A percentile compares a stretch with the other conserved stretches of the same genome.
Conservation (phyloP, 2,113 vertebrate species). For the Triplophysa siluroides region DNA sequence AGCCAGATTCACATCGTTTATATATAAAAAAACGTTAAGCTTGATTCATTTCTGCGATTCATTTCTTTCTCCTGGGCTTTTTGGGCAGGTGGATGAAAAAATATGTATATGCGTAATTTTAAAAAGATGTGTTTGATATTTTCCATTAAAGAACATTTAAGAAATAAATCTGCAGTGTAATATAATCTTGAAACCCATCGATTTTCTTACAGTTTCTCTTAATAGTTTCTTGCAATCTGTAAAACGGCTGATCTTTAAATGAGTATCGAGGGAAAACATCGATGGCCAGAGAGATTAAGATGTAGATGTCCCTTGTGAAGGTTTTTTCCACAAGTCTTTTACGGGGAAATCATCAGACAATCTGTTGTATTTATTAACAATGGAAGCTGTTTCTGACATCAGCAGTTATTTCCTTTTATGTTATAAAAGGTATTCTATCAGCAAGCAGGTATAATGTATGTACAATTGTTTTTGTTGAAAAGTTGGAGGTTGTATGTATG, state of each 20-base stretch:
- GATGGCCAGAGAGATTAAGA: not conserved
- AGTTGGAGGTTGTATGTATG: not conserved
- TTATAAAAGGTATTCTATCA: conserved; percentile 25
- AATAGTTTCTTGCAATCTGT: not conserved
- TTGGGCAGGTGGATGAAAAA: conserved; percentile 14
- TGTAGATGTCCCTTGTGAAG: not conserved
- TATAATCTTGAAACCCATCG: conserved; percentile 6
- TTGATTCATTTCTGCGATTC: not conserved
- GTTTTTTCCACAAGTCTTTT: not conserved
- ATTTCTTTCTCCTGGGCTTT: conserved; percentile 2
- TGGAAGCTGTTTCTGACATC: conserved; percentile 1
- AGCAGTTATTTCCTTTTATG: conserved; percentile 13
- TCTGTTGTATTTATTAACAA: conserved; percentile 23
- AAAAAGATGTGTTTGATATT: not conserved
- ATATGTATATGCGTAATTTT: too few species aligned
- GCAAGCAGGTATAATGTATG: not conserved
- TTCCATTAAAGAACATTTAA: not conserved
- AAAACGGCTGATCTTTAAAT: not conserved
- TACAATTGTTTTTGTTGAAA: not conserved
- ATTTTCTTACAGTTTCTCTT: not conserved
- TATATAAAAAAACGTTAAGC: not conserved
- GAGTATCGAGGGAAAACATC: not conserved
- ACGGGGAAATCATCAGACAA: not conserved
- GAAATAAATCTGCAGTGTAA: conserved; percentile 1
- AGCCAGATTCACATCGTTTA: not conserved